Conservation (phyloP, 2,797 vertebrate genomes). For the Tragopan temminckii region DNA sequence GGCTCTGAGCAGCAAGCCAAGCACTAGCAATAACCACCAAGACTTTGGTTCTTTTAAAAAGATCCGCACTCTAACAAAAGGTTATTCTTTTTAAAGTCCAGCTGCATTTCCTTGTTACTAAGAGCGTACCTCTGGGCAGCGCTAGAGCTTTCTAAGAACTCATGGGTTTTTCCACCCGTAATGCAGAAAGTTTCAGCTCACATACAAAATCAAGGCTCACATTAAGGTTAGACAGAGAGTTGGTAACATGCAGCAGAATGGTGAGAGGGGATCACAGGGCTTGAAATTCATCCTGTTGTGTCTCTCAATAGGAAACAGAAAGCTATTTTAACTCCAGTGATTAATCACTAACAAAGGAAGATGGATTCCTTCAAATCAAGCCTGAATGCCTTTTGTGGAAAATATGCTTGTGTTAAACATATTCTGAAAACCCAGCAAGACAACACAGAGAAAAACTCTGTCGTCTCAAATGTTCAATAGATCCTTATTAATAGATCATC, state of each 20-base stretch:
- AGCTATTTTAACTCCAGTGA: not conserved
- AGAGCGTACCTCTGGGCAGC: not conserved
- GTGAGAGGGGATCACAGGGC: not conserved
- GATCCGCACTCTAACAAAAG: not conserved
- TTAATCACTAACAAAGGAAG: constrained; percentile 13
- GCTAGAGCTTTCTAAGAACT: not conserved
- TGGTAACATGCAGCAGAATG: not conserved
- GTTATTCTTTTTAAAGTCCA: not conserved
- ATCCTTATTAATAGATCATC: not conserved
- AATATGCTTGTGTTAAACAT: not conserved
- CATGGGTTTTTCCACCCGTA: not conserved
- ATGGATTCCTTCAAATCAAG: not conserved
- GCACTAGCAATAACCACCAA: not conserved
- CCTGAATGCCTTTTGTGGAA: constrained; percentile 5
- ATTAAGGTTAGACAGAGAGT: not conserved
- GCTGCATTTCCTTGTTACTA: not conserved
- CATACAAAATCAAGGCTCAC: not conserved
- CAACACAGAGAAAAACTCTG: not conserved
- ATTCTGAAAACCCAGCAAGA: not conserved
- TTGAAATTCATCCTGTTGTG: not conserved
- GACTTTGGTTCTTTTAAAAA: not conserved
- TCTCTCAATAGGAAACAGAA: not conserved
- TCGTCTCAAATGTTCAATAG: not conserved
- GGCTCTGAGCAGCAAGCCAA: not conserved
- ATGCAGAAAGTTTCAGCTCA: not conserved